Base-by-base conservation (phyloP, 1,140 invertebrate species). In the Branchinecta lindahli region DNA sequence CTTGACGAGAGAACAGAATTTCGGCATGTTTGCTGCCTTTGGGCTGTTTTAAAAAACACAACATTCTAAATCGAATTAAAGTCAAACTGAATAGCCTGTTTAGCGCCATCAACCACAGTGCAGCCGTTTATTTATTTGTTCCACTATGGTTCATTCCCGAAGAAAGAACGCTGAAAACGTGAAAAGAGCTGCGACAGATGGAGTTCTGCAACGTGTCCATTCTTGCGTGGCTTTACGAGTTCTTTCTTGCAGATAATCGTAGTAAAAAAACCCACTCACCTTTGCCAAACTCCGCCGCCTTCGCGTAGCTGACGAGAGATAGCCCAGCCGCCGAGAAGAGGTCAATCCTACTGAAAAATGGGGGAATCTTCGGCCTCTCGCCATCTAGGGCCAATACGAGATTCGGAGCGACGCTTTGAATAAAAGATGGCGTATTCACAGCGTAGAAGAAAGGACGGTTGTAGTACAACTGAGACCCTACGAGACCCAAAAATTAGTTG, bases 301-400 rank as follows among this genome's bases (percentile, higher is more conserved):
- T 94, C 0, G 91, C 90, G 79, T 92, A 94, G 8, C 86, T 86
- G 1, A 82, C 78, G 76, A 93, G 91, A 70, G 82, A 78, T 2
- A 79, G 76, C 66, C 84, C 85, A 0, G 75, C 79, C 8, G 82
- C 74, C 0, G 87, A 85, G 61, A 77, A 80, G 33, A 92, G 77
- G 45, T 81, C 78, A 20, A 79, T 77, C 70, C 85, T 80, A 71
- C 83, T 83, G 71, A 77, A 84, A 80, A 82, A 90, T 0, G 90
- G 88, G 0, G 84, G 80, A 7, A 78, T 74, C 66, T 81, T 84
- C 1, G 87, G 81, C 66, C 84, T 84, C 68, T 82, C 81, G 68
- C 84, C 82, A 61, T 83, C 78, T 3, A 87, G 78, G 0, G 88
- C 86, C 47, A 84, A 79, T 0, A 81, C 78, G 68, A 93, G 78